Conservation (phyloP, 2,888 invertebrate species). For the Melipona bicolor region DNA sequence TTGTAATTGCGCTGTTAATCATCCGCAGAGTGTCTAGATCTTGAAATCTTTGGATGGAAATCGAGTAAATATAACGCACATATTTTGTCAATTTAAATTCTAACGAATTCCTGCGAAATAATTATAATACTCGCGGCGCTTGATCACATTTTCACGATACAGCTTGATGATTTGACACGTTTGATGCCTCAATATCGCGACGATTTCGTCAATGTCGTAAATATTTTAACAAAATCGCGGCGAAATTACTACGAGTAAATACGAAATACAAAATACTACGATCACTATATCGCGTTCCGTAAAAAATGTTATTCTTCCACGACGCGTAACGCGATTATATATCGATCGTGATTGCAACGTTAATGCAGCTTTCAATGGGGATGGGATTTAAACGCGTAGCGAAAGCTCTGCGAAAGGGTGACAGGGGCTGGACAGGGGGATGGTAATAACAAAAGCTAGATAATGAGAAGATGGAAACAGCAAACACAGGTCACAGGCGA, state of each 20-base stretch:
- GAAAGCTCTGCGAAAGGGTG: not conserved
- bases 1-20: too few species aligned
- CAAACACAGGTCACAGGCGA: not conserved
- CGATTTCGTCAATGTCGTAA: not conserved
- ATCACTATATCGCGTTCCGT: not conserved
- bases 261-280: not conserved
- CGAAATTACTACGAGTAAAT: not conserved
- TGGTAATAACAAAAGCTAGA: not conserved
- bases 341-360: not conserved
- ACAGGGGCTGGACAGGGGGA: too few species aligned
- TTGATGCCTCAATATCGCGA: not conserved
- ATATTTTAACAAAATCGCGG: not conserved
- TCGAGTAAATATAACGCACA: too few species aligned
- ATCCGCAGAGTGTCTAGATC: too few species aligned
- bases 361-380: not conserved
- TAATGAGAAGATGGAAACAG: slow-evolving; percentile 10
- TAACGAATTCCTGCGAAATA: too few species aligned
- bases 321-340: not conserved
- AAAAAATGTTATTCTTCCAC: not conserved
- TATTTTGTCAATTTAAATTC: too few species aligned
- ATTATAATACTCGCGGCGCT: too few species aligned
- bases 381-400: not conserved
- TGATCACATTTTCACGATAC: too few species aligned
- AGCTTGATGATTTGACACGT: too few species aligned
- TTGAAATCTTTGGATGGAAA: too few species aligned